phyloP scores from a whole-genome alignment of 2,113 vertebrate genomes.

The Mastomys natalensis region DNA sequence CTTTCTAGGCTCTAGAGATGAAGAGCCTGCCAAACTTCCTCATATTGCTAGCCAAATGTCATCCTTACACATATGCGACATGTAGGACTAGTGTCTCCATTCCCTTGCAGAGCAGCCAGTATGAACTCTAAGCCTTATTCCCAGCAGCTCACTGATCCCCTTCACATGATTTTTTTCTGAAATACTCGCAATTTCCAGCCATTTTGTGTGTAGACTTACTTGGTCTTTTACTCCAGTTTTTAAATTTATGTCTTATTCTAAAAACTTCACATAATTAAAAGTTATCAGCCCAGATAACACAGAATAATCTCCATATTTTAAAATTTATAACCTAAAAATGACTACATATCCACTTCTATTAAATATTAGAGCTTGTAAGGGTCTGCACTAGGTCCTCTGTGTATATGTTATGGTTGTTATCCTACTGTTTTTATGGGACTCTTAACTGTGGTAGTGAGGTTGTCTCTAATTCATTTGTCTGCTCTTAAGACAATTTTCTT shows the following conservation, averaged over 20 bases:
- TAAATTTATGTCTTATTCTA: background rate
- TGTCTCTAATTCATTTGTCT: background rate
- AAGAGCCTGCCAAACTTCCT: background rate
- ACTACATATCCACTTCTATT: background rate
- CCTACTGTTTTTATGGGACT: background rate
- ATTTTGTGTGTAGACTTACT: background rate
- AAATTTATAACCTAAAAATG: background rate
- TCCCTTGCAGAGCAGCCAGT: background rate
- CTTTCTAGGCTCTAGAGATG: background rate
- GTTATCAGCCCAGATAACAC: background rate
- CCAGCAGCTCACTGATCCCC: background rate
- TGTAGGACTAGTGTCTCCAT: background rate
- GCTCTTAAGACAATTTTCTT: too few relatives aligned
- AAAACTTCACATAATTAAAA: background rate
- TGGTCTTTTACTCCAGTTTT: background rate
- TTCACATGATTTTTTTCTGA: background rate
- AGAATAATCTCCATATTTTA: background rate
- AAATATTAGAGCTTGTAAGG: background rate
- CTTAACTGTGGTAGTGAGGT: background rate
- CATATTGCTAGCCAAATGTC: background rate
- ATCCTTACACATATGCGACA: background rate
- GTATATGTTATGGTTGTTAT: background rate
- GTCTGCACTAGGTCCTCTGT: background rate
- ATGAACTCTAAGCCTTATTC: background rate
- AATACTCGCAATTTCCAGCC: fast-evolving